Evolutionary conservation across 2,888 invertebrate genomes (phyloP), one percentile per base, ranked within the genome.

Genomic region (Melanchra persicariae): DNA sequence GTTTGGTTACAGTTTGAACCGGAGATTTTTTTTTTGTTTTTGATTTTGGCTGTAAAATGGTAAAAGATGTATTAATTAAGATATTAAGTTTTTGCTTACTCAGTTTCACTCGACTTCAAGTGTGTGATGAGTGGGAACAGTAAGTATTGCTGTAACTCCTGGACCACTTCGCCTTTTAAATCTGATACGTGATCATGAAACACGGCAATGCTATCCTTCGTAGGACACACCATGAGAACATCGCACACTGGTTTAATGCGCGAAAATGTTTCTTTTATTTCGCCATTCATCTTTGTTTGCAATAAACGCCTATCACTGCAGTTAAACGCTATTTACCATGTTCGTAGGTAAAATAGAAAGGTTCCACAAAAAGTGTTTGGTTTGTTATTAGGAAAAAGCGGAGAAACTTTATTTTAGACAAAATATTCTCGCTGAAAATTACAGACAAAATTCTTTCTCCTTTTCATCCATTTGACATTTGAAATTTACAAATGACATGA

Each of bases 201-300:
- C 40, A 91, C 86, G 12, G 82, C 79, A 43, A 96, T 89, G 70
- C 89, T 93, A 43, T 94, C 91, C 37, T 89, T 83, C 34, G 92
- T 91, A 1, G 97, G 97, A 79, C 91, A 87, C 57, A 93, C 90
- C 90, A 96, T 94, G 40, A 97, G 90, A 74, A 91, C 87, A 87
- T 97, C 96, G 81, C 97, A 97, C 26, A 96, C 86, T 26, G 96
- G 96, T 87, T 97, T 97, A 60, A 97, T 91, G 52, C 87, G 87
- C 52, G 88, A 82, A 90, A 95, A 95, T 61, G 91, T 91, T 54
- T 91, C 91, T 84, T 92, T 93, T 63, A 94, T 64, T 70, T 93
- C 91, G 10, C 88, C 85, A 79, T 92, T 93, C 93, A 95, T 93
- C 73, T 91, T 59, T 87, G 59, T 47, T 62, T 58, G 62, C 63